Base-by-base conservation (phyloP, 2,888 invertebrate species). In the Stramonita haemastoma region DNA sequence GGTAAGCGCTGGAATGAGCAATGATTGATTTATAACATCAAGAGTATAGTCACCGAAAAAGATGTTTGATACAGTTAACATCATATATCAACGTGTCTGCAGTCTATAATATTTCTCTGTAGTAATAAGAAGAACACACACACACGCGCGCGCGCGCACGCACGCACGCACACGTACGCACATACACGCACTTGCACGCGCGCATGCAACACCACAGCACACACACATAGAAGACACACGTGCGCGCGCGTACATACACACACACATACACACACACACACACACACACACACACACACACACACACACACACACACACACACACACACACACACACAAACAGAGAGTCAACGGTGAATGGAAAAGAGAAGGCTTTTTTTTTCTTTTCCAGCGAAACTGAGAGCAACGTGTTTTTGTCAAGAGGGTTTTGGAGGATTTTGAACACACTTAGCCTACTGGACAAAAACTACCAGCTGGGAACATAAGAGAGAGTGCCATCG, bases 1-100 rank as follows among this genome's bases (percentile, higher is more conserved):
- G 79, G 79, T 79, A 34, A 79, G 34, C 79, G 79, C 79, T 79
- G 79, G 79, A 79, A 79, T 79, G 79, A 34, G 79, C 79, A 32
- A 79, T 34, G 79, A 15, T 19, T 29, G 32, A 77, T 32, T 77
- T 46, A 46, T 2, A 34, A 34, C 15, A 79, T 15, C 13, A 34
- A 79, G 34, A 79, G 17, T 34, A 79, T 73, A 13, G 22, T 79
- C 79, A 79, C 79, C 79, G 79, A 79, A 79, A 60, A 73, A 73
- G 73, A 60, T 29, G n/a, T 73, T 73, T 73, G 29, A n/a, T 26
- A 34, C 32, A 79, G 79, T 32, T 32, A 4, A 79, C 79, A 22
- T 79, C 6, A 79, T 22, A 34, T 32, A 79, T 34, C 15, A 32
- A 34, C 79, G 34, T 79, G 15, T 34, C 79, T 32, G 17, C 79